Evolutionary conservation across 2,113 vertebrate species (phyloP).

Genomic region (Tamias sibiricus): DNA sequence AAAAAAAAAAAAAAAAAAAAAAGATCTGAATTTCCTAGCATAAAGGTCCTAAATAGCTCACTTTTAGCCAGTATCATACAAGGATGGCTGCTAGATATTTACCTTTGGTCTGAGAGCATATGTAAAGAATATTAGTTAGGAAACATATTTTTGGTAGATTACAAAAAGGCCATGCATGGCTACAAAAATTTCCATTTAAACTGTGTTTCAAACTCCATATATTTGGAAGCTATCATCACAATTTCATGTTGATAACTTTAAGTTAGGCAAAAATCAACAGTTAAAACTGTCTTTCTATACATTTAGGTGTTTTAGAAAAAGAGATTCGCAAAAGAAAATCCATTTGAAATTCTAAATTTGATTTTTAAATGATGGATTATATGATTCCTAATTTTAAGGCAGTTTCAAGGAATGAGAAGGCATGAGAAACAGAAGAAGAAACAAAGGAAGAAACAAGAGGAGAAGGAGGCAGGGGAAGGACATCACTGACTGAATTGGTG

Average conservation of each 20-base stretch:
- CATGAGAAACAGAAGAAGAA: background rate
- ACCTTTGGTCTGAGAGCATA: slow-evolving; percentile 14
- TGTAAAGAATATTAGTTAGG: slow-evolving; percentile 41
- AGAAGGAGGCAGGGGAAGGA: background rate
- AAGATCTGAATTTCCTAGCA: slow-evolving; percentile 46
- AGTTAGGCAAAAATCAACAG: slow-evolving; percentile 42
- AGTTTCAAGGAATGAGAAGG: background rate
- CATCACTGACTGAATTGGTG: too few species aligned
- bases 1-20: too few species aligned
- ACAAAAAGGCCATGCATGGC: background rate
- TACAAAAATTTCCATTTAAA: slow-evolving; percentile 48
- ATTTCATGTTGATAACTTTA: slow-evolving; percentile 37
- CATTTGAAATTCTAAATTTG: slow-evolving; percentile 45
- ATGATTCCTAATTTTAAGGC: slow-evolving; percentile 12
- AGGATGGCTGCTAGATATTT: slow-evolving; percentile 46
- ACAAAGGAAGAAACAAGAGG: background rate
- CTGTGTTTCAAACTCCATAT: background rate
- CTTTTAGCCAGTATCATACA: slow-evolving; percentile 8
- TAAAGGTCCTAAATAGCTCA: slow-evolving; percentile 33
- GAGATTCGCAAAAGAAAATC: slow-evolving; percentile 49
- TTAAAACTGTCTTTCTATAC: slow-evolving; percentile 20
- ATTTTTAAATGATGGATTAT: slow-evolving; percentile 48
- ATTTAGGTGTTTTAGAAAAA: slow-evolving; percentile 7
- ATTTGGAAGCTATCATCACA: slow-evolving; percentile 47
- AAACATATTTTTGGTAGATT: slow-evolving; percentile 42